A percentile compares a stretch with the other conserved stretches of the same genome.
Evolutionary conservation across 2,113 vertebrate species (phyloP).

Genomic region (Ameiurus melas): DNA sequence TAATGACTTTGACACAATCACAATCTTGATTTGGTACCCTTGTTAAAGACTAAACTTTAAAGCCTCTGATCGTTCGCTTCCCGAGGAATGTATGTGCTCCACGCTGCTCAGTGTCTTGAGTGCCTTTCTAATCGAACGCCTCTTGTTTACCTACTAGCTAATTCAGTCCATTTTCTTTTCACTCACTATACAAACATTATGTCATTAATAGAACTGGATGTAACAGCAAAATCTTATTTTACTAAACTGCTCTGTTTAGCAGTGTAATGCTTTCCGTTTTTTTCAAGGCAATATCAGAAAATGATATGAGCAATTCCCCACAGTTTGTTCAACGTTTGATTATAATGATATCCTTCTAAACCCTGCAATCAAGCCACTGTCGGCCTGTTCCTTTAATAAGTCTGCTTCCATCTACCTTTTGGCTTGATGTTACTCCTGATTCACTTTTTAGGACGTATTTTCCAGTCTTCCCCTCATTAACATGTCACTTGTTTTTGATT

Average conservation of each 20-base stretch:
- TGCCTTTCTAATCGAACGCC: not conserved
- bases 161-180: not conserved
- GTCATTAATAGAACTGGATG: not conserved
- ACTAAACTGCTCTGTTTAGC: not conserved
- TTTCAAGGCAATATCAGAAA: constrained; percentile 8
- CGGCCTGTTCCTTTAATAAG: not conserved
- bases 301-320: not conserved
- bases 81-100: not conserved
- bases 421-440: constrained; percentile 4
- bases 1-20: not conserved
- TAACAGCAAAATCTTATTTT: not conserved
- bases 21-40: not conserved
- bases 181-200: not conserved
- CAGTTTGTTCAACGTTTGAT: not conserved
- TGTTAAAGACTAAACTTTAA: not conserved
- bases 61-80: not conserved
- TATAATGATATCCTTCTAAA: constrained; percentile 13
- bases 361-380: not conserved
- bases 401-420: constrained; percentile 7
- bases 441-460: not conserved
- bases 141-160: not conserved
- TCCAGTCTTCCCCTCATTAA: not conserved
- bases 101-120: not conserved
- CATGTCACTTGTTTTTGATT: not conserved
- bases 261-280: not conserved